Evolutionary conservation across 1,140 invertebrate species (phyloP).

Genomic region (Chrysopa pallens): DNA sequence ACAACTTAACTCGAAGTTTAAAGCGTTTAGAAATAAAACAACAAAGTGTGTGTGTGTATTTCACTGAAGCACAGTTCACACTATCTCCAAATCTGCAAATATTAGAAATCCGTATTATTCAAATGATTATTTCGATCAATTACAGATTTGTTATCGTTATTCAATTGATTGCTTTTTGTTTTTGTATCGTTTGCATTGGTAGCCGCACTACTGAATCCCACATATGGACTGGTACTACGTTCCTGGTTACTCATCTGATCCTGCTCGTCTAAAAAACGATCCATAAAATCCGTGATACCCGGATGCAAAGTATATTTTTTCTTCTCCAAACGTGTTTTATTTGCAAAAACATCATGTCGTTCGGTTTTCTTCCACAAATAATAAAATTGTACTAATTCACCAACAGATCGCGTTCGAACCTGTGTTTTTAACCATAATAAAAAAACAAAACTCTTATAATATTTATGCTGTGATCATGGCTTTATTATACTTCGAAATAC

Average conservation of each 20-base stretch:
- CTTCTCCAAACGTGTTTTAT: slow-evolving; percentile 66
- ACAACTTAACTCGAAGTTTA: too few species aligned
- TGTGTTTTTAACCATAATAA: slow-evolving; percentile 16
- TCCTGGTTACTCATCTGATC: slow-evolving; percentile 30
- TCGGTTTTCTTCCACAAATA: slow-evolving; percentile 99
- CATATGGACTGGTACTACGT: slow-evolving; percentile 23
- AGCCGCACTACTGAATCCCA: slow-evolving; percentile 11
- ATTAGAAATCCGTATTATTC: too few species aligned
- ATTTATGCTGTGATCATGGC: too few species aligned
- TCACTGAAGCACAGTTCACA: too few species aligned
- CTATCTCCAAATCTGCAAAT: too few species aligned
- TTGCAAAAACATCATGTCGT: slow-evolving; percentile 82
- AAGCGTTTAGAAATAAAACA: too few species aligned
- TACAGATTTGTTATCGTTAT: too few species aligned
- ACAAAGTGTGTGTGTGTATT: too few species aligned
- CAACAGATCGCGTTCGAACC: slow-evolving; percentile 84
- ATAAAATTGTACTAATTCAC: slow-evolving; percentile 94
- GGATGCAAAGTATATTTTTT: slow-evolving; percentile 77
- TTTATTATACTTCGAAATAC: too few species aligned
- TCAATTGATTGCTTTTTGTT: too few species aligned
- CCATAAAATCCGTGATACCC: slow-evolving; percentile 73
- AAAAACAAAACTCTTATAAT: too few species aligned
- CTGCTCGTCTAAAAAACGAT: slow-evolving; percentile 67
- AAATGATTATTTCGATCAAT: too few species aligned
- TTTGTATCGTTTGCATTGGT: neutral